phyloP scores from a whole-genome alignment of 1,140 invertebrate genomes.

The Zaprionus camerounensis region DNA sequence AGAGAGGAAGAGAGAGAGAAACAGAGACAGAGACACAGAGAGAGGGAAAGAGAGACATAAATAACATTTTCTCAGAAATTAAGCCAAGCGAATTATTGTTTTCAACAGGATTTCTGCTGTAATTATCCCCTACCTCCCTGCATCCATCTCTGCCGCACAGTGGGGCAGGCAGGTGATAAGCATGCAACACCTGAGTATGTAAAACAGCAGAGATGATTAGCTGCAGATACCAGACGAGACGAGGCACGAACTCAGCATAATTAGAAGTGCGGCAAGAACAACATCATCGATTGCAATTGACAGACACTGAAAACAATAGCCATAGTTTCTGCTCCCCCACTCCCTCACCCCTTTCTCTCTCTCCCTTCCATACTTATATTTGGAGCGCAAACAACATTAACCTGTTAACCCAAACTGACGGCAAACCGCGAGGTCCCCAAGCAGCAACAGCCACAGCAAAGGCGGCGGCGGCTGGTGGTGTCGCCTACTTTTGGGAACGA shows the following conservation, averaged over 20 bases:
- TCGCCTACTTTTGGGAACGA: constrained; percentile 72
- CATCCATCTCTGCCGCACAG: no score
- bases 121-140: constrained; percentile 52
- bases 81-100: constrained; percentile 78
- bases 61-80: constrained; percentile 78
- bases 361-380: constrained; percentile 9
- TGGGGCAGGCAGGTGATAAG: constrained; percentile 63
- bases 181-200: constrained; percentile 67
- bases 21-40: background rate
- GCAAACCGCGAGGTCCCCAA: constrained; percentile 58
- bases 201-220: constrained; percentile 54
- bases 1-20: background rate
- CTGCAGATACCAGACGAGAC: constrained; percentile 38
- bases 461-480: constrained; percentile 44
- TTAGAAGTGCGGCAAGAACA: constrained; percentile 48
- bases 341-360: background rate
- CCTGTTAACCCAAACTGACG: constrained; percentile 82
- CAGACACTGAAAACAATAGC: constrained; percentile 73
- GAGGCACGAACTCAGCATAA: constrained; percentile 50
- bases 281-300: constrained; percentile 71
- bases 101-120: constrained; percentile 73
- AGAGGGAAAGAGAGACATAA: constrained; percentile 50
- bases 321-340: constrained; percentile 45
- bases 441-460: constrained; percentile 21
- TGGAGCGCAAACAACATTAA: constrained; percentile 75